phyloP scores from a whole-genome alignment of 2,113 vertebrate genomes.

The Sphyrna mokarran region DNA sequence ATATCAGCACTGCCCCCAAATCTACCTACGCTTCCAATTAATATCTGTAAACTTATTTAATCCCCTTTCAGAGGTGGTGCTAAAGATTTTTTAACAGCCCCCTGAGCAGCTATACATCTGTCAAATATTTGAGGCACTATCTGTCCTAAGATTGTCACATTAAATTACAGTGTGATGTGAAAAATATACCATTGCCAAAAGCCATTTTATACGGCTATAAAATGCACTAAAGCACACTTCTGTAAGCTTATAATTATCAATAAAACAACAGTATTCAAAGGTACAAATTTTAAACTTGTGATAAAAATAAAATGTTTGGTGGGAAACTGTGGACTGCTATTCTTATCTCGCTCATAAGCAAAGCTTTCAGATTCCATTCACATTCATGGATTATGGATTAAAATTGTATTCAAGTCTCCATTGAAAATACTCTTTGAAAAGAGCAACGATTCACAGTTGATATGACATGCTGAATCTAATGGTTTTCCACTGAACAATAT shows the following conservation, averaged over 20 bases:
- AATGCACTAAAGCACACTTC: not conserved
- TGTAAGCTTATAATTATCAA: not conserved
- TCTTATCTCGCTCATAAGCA: not conserved
- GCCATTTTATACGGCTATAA: not conserved
- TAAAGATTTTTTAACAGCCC: not conserved
- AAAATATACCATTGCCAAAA: not conserved
- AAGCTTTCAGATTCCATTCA: not conserved
- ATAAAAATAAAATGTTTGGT: not conserved
- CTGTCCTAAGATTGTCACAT: not conserved
- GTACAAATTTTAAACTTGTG: not conserved
- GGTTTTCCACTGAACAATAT: not conserved
- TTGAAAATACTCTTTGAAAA: not conserved
- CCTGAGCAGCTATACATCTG: not conserved
- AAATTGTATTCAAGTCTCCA: not conserved
- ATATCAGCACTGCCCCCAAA: not conserved
- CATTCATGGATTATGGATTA: slow-evolving; percentile 7
- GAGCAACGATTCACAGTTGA: not conserved
- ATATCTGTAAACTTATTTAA: not conserved
- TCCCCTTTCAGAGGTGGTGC: not conserved
- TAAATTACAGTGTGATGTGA: not conserved
- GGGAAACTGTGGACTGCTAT: not conserved
- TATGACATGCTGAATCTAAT: not conserved
- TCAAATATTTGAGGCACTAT: slow-evolving; percentile 16
- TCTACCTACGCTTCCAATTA: not conserved
- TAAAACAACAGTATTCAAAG: not conserved